phyloP scores from a whole-genome alignment of 92 coral and sea anemone species.

The Porites cylindrica region DNA sequence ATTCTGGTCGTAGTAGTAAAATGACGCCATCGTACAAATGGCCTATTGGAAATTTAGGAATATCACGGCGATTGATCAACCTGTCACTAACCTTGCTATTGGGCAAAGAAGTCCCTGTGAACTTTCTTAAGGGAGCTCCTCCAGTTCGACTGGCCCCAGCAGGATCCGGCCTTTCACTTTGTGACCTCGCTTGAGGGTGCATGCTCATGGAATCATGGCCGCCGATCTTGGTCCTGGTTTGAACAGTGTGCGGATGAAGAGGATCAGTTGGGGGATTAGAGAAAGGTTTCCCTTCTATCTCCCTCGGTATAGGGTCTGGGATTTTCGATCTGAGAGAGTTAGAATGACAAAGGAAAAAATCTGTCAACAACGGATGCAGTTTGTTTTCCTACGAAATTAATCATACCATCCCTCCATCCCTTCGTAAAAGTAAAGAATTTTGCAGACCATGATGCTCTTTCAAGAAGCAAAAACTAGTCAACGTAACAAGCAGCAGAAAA shows the following conservation, averaged over 20 bases:
- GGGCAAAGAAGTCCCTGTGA: slow-evolving; percentile 76
- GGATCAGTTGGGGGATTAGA: slow-evolving; percentile 91
- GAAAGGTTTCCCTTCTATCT: slow-evolving; percentile 88
- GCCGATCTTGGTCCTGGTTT: slow-evolving; percentile 88
- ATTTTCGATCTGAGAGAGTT: slow-evolving; percentile 54
- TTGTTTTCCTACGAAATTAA: neutral
- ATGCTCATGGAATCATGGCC: slow-evolving; percentile 96
- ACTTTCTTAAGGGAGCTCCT: slow-evolving; percentile 79
- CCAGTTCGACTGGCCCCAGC: slow-evolving; percentile 86
- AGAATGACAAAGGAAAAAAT: neutral
- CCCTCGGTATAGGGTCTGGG: slow-evolving; percentile 82
- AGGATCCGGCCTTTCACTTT: slow-evolving; percentile 90
- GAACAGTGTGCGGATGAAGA: slow-evolving; percentile 96
- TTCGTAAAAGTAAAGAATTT: too few relatives aligned
- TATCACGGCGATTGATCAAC: too few relatives aligned
- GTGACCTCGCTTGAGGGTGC: slow-evolving; percentile 96
- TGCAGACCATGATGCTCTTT: too few relatives aligned
- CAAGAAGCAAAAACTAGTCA: too few relatives aligned
- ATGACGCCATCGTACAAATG: too few relatives aligned
- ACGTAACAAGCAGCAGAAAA: too few relatives aligned
- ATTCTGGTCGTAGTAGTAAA: too few relatives aligned
- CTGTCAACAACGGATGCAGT: neutral
- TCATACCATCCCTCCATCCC: too few relatives aligned
- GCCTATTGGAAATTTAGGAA: too few relatives aligned
- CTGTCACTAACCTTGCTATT: slow-evolving; percentile 67